Conservation (phyloP, 2,888 invertebrate species). For the Digitonthophagus gazella region DNA sequence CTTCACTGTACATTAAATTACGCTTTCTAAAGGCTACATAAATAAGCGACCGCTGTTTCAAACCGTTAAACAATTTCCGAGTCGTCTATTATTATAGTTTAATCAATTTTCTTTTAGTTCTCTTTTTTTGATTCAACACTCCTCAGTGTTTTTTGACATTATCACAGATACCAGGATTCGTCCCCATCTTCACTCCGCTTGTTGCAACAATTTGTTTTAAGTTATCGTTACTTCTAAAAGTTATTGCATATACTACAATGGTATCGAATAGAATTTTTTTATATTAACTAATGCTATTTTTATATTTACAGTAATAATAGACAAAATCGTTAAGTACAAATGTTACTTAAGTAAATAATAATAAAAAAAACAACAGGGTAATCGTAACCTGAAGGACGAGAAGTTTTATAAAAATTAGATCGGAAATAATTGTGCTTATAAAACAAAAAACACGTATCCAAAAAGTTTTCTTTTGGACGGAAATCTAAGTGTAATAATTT, state of each 20-base stretch:
- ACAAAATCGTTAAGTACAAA: neutral
- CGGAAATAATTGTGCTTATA: neutral
- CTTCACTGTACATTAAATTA: neutral
- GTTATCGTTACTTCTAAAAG: neutral
- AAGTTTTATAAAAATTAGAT: neutral
- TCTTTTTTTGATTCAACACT: neutral
- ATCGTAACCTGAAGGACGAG: neutral
- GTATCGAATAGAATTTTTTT: neutral
- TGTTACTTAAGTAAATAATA: neutral
- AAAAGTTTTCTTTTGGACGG: neutral
- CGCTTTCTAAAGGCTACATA: neutral
- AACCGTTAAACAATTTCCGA: neutral
- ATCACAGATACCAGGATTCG: neutral
- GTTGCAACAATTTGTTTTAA: neutral
- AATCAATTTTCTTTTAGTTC: neutral
- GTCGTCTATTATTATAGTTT: neutral
- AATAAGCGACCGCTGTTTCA: neutral
- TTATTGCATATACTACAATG: neutral
- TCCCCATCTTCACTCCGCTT: neutral
- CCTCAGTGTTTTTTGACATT: neutral
- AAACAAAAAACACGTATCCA: neutral
- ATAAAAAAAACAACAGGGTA: too few relatives aligned
- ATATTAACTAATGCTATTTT: neutral
- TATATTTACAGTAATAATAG: slow-evolving; percentile 2
- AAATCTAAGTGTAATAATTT: neutral